phyloP scores from a whole-genome alignment of 2,797 vertebrate species.

The Onychomys torridus region DNA sequence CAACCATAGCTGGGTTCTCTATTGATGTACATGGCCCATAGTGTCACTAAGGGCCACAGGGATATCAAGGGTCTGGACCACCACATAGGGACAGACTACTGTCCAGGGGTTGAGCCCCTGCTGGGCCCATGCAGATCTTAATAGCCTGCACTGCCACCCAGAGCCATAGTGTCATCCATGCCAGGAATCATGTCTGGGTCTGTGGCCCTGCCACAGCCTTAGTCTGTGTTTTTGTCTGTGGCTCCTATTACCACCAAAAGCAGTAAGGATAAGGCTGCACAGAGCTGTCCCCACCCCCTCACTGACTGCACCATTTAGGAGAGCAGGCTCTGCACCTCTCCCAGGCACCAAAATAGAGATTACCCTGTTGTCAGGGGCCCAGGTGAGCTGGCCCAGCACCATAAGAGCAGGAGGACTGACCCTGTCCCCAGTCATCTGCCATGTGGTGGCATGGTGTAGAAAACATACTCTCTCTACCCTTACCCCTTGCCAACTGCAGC shows the following conservation, averaged over 20 bases:
- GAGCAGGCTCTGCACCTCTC: background rate
- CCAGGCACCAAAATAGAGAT: background rate
- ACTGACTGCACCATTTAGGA: background rate
- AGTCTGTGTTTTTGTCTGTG: background rate
- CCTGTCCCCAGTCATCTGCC: no score
- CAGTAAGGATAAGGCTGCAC: background rate
- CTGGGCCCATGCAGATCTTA: background rate
- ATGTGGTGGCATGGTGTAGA: no score
- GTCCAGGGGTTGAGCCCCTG: background rate
- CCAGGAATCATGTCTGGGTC: background rate
- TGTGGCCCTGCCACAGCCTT: background rate
- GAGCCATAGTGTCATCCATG: background rate
- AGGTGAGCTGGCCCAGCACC: background rate
- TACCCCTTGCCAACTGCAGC: no score
- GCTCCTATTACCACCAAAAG: background rate
- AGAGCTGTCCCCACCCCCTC: background rate
- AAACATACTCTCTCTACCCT: no score
- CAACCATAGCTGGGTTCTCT: background rate
- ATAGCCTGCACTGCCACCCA: no score
- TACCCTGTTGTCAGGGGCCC: fast-evolving
- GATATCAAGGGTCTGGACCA: background rate
- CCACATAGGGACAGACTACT: background rate
- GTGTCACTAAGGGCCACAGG: background rate
- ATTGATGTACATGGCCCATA: background rate
- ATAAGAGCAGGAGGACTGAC: background rate